Conservation (phyloP, 2,888 invertebrate species). For the Catocala nupta region DNA sequence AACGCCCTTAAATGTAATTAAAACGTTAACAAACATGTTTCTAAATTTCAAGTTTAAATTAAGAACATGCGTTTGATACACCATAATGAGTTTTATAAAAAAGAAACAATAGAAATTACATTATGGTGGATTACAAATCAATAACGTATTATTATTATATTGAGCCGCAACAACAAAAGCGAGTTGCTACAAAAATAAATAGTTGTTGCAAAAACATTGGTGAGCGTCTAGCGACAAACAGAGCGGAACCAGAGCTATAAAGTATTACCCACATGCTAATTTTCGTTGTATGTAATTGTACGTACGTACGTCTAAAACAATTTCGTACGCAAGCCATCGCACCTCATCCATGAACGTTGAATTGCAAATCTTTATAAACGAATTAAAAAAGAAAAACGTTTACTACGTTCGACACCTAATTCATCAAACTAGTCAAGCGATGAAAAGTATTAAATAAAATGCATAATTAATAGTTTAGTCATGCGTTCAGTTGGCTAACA, state of each 20-base stretch:
- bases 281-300: constrained; percentile 75
- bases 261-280: constrained; percentile 85
- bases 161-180: constrained; percentile 68
- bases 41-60: constrained; percentile 1
- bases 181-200: constrained; percentile 76
- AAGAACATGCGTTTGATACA: constrained; percentile 6
- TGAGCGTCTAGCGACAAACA: constrained; percentile 77
- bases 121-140: constrained; percentile 18
- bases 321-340: constrained; percentile 75
- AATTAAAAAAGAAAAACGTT: constrained; percentile 54
- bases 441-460: constrained; percentile 41
- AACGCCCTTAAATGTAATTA: constrained; percentile 52
- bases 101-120: constrained; percentile 4
- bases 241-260: constrained; percentile 83
- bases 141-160: constrained; percentile 30
- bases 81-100: constrained; percentile 1
- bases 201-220: constrained; percentile 80
- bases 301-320: constrained; percentile 71
- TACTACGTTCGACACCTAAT: constrained; percentile 63
- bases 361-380: constrained; percentile 61
- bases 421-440: constrained; percentile 66
- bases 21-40: constrained; percentile 6
- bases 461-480: constrained; percentile 45
- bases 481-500: constrained; percentile 64
- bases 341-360: constrained; percentile 76